Evolutionary conservation across 2,113 vertebrate genomes (phyloP), one percentile per base, ranked within the genome.

Genomic region (Canis aureus): DNA sequence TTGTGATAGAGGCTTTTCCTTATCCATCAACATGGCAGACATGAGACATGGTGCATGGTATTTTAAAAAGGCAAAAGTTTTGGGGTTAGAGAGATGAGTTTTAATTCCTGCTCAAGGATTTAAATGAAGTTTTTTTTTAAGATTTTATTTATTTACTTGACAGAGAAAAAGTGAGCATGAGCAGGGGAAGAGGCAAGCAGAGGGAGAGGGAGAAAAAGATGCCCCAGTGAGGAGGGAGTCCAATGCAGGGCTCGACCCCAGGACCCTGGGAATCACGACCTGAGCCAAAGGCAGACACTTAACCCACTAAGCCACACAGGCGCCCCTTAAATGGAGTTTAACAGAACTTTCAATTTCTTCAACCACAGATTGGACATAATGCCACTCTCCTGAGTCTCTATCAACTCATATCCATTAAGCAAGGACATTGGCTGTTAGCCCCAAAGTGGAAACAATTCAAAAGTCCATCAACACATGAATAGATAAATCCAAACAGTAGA

Each of bases 1-100:
- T 74, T 97, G 96, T 74, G 91, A 66, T 55, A 84, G 66, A 29
- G 8, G 35, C 20, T 96, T 95, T 51, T 74, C 69, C 59, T 84
- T 92, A 38, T 84, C 60, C 60, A 66, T 55, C 22, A 92, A 55
- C 12, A 85, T 11, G 15, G 12, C 27, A 94, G 35, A 64, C 32
- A 66, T 5, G 2, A 94, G 38, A 74, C 82, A 73, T 1, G 6
- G 23, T 55, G 5, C 23, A 53, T 0, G 53, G 32, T 25, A 9
- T 23, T 11, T 5, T 17, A 6, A 5, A 71, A 35, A 32, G 29
- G 6, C 4, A 38, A 1, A 43, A 8, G n/a, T 19, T 95, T 81
- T 43, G 3, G 62, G 78, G 64, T 94, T 32, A 49, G 35, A 92
- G 49, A 94, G 20, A 85, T 15, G 32, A 55, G 57, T 94, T 51